Base-by-base conservation (phyloP, 2,113 vertebrate genomes). In the Zosterops pallidus region DNA sequence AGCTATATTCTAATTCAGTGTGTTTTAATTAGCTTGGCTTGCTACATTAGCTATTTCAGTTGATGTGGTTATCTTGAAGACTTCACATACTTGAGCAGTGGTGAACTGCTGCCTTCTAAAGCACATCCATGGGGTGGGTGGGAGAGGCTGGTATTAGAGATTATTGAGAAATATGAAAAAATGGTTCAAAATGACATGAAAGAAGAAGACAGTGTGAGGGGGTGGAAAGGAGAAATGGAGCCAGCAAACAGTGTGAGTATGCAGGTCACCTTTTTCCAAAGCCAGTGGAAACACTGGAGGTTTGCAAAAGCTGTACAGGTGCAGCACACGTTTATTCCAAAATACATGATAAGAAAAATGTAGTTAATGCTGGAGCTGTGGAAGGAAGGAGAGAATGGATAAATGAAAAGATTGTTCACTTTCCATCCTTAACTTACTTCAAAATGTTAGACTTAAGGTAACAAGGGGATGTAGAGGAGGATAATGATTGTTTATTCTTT, bases 11-110 rank as follows among this genome's bases (percentile, higher is more conserved):
- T 94, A 87, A 88, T 94, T 96, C 91, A 46, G 69, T 63, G 70
- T 95, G 59, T 86, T 97, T 96, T 94, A 76, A 92, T 89, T 82
- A 95, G 63, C 94, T 93, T 95, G 92, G 93, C 90, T 92, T 90
- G 76, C 78, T 52, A 56, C 0, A 0, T 75, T 89, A 78, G 85
- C 89, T 94, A 11, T 91, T 89, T 81, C 65, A 35, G 84, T 78
- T 94, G 95, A 84, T 79, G 70, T 42, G 76, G 69, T 87, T 95
- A 70, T 94, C 84, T 76, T 62, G 78, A 91, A 83, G 65, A 49
- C 79, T 88, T 88, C 81, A 39, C 78, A 18, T 70, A 46, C 79
- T 41, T 53, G 33, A 71, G 33, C 72, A 67, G 52, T 33, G 22
- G 55, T 25, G 47, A 92, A 55, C 41, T 68, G 39, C 74, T 79